Evolutionary conservation across 2,113 vertebrate genomes (phyloP), one percentile per base, ranked within the genome.

Genomic region (Rhinogobius similis): DNA sequence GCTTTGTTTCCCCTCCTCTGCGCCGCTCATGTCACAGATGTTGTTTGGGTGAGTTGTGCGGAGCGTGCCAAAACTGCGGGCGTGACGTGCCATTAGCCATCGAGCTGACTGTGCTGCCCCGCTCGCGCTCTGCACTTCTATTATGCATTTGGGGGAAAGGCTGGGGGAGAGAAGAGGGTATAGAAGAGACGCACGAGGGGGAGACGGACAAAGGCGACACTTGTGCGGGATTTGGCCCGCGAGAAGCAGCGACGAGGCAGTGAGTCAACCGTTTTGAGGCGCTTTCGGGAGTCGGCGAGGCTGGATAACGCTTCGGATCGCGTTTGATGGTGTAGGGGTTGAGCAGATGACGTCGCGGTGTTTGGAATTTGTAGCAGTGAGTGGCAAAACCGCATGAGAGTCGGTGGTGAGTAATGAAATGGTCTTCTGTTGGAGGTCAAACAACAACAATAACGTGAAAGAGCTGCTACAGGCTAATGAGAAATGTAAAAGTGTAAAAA

Each of bases 21-120:
- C 73, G 32, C 86, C 55, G 77, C 81, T 75, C 86, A 73, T 85
- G 88, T 90, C 83, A 79, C 87, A 86, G 88, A 87, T 88, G 87
- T 89, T 86, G 81, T 88, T 82, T 74, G 77, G 76, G 62, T 21
- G 79, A 66, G 72, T 13, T 53, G 52, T 68, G 26, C 65, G 79
- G 79, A 6, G 55, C 62, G 23, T 68, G 79, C 78, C 89, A 78
- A 24, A 48, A 87, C 82, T 83, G 23, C 79, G 69, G 82, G 78
- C 77, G 59, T 78, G 82, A 83, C 76, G 69, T 64, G 64, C 85
- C 87, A 87, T 90, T 90, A 91, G 85, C 82, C 64, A 75, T 76
- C 20, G 79, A 76, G 88, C 87, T 85, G 87, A 87, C 81, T 75
- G 76, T 44, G 88, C 73, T 20, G 52, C 4, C 50, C 52, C 27